A percentile compares a stretch with the other conserved stretches of the same genome.
These are phyloP conservation scores for Scatophagus argus DNA, from an alignment of 2,113 vertebrate genomes.

Conservation along the genomic window DNA sequence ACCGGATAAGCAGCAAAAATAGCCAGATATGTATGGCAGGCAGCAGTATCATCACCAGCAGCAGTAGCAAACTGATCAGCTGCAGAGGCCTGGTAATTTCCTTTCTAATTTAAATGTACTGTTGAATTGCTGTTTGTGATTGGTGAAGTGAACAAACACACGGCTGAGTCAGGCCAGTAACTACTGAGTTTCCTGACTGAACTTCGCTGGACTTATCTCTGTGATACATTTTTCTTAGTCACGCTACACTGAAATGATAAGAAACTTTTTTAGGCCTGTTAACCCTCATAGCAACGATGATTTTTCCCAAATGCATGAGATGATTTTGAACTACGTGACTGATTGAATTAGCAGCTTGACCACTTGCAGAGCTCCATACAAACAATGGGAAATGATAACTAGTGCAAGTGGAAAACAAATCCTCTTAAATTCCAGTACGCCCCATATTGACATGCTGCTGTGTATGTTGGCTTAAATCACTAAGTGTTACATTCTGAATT, in stretches of 20 bases:
- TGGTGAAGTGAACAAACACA: constrained; percentile 25
- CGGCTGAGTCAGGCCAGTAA: constrained; percentile 17
- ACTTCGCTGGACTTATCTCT: not conserved
- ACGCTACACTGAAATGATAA: constrained; percentile 15
- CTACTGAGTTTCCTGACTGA: constrained; percentile 1
- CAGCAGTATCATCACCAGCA: not conserved
- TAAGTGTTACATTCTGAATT: too few species aligned
- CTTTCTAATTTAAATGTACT: constrained; percentile 7
- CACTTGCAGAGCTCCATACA: not conserved
- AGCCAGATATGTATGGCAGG: constrained; percentile 13
- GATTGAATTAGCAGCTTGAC: not conserved
- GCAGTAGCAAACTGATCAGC: too few species aligned
- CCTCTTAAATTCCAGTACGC: too few species aligned
- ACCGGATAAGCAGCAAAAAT: constrained; percentile 12
- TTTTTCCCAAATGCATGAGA: not conserved
- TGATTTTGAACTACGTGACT: constrained; percentile 5
- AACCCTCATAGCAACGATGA: constrained; percentile 14
- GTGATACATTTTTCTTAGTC: constrained; percentile 7
- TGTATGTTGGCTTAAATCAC: too few species aligned
- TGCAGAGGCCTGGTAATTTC: not conserved
- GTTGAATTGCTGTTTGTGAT: constrained; percentile 20
- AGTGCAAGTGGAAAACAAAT: too few species aligned
- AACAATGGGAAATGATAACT: not conserved
- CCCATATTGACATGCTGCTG: too few species aligned
- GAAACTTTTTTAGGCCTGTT: constrained; percentile 12